Percentiles rank a stretch among this genome's conserved stretches.
phyloP scores from a whole-genome alignment of 2,797 vertebrate genomes.

The Chelon auratus region DNA sequence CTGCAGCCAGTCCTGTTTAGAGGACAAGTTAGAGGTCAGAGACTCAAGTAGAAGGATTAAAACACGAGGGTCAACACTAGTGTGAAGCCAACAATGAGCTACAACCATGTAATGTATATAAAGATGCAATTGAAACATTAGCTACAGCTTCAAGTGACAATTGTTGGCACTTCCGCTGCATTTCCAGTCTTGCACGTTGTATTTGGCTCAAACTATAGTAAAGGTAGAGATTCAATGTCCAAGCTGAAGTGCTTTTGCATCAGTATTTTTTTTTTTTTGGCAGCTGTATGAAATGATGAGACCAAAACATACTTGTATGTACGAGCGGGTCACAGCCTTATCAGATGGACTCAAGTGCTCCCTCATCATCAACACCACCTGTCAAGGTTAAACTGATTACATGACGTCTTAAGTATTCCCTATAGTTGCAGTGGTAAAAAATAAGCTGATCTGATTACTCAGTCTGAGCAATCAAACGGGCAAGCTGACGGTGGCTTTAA shows the following conservation, averaged over 20 bases:
- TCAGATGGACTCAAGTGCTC: neutral
- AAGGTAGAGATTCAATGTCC: too few relatives aligned
- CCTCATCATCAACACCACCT: neutral
- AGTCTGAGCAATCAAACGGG: neutral
- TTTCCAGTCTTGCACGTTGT: too few relatives aligned
- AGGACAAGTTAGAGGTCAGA: conserved; percentile 29
- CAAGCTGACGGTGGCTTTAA: neutral
- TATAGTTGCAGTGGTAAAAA: neutral
- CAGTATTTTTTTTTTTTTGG: neutral
- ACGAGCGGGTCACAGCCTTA: neutral
- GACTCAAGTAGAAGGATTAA: neutral
- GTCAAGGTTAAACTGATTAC: neutral
- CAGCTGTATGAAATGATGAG: neutral
- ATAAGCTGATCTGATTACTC: neutral
- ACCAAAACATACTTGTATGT: neutral
- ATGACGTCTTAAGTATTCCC: neutral
- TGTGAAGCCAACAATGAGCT: neutral
- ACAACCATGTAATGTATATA: neutral
- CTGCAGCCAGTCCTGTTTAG: conserved; percentile 9
- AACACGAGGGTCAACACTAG: conserved; percentile 7
- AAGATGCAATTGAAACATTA: neutral
- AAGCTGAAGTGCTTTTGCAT: too few relatives aligned
- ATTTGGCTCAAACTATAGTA: too few relatives aligned
- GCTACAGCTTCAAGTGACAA: too few relatives aligned
- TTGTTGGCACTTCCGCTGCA: too few relatives aligned